These are phyloP conservation scores for Patella pellucida DNA, from an alignment of 2,888 invertebrate genomes.

Conservation along the genomic window DNA sequence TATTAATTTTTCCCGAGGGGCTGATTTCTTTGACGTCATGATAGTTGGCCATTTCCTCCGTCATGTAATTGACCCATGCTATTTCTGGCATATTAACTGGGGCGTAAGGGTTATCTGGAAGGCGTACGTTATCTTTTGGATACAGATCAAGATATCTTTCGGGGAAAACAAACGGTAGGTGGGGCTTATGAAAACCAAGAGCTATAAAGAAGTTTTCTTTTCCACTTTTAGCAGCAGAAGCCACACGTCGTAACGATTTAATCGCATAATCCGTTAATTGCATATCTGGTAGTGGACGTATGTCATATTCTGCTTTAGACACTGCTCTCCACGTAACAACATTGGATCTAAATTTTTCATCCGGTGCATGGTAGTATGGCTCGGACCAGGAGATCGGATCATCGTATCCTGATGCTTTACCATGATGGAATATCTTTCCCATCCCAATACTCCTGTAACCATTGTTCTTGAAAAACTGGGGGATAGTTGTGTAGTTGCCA, in stretches of 20 bases:
- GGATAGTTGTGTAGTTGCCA: slow-evolving; percentile 44
- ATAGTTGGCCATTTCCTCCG: slow-evolving; percentile 17
- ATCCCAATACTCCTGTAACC: slow-evolving; percentile 36
- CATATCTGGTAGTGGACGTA: slow-evolving; percentile 32
- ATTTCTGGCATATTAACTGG: slow-evolving; percentile 17
- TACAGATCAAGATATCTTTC: slow-evolving; percentile 31
- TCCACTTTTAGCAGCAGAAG: slow-evolving; percentile 20
- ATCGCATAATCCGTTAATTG: slow-evolving; percentile 35
- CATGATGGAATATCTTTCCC: slow-evolving; percentile 35
- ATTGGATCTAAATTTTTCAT: background rate
- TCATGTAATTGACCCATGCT: slow-evolving; percentile 18
- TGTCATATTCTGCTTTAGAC: slow-evolving; percentile 26
- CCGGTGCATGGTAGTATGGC: slow-evolving; percentile 9
- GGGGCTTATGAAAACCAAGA: slow-evolving; percentile 44
- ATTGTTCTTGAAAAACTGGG: slow-evolving; percentile 43
- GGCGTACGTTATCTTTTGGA: slow-evolving; percentile 26
- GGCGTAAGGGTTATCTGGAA: slow-evolving; percentile 22
- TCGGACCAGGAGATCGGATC: slow-evolving; percentile 24
- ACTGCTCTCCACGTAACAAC: slow-evolving; percentile 31
- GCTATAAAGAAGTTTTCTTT: slow-evolving; percentile 44
- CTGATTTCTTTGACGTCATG: slow-evolving; percentile 29
- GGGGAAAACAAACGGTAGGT: slow-evolving; percentile 44
- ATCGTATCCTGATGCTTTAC: slow-evolving; percentile 11
- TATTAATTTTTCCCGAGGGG: slow-evolving; percentile 24
- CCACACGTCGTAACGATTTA: slow-evolving; percentile 28